Evolutionary conservation across 2,888 invertebrate species (phyloP).

Genomic region (Drosophila silvestris): DNA sequence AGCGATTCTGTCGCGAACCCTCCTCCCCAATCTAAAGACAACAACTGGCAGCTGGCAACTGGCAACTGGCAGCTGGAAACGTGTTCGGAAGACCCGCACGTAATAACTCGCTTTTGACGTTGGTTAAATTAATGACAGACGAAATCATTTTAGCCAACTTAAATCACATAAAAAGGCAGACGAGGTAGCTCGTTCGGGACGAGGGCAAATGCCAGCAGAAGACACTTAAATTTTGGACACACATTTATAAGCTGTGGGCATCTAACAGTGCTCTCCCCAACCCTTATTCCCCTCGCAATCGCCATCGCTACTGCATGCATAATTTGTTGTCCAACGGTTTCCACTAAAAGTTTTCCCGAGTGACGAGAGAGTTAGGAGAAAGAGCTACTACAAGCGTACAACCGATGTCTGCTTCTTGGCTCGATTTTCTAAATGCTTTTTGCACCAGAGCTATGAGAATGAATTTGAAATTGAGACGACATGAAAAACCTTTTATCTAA

Average conservation of each 20-base stretch:
- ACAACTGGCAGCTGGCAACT: constrained; percentile 14
- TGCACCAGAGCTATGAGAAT: constrained; percentile 55
- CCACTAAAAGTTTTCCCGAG: constrained; percentile 70
- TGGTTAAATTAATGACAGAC: constrained; percentile 72
- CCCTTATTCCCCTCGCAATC: background rate
- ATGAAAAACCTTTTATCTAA: constrained; percentile 80
- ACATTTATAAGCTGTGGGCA: constrained; percentile 76
- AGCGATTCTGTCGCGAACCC: constrained; percentile 50
- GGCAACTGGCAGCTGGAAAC: constrained; percentile 46
- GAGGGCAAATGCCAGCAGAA: constrained; percentile 42
- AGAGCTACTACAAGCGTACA: constrained; percentile 33
- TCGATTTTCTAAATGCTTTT: constrained; percentile 42
- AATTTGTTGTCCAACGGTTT: constrained; percentile 71
- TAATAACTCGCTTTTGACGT: constrained; percentile 75
- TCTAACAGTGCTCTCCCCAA: constrained; percentile 46
- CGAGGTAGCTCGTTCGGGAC: constrained; percentile 20
- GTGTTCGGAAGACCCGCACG: constrained; percentile 73
- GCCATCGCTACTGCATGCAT: constrained; percentile 61
- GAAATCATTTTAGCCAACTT: constrained; percentile 78
- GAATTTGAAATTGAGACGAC: constrained; percentile 74
- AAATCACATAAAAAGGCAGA: constrained; percentile 54
- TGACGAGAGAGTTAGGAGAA: constrained; percentile 38
- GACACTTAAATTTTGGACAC: constrained; percentile 77
- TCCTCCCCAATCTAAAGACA: constrained; percentile 1
- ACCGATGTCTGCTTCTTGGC: constrained; percentile 15